These are phyloP conservation scores for Brachymystax lenok DNA, from an alignment of 2,797 vertebrate species.

Conservation along the genomic window DNA sequence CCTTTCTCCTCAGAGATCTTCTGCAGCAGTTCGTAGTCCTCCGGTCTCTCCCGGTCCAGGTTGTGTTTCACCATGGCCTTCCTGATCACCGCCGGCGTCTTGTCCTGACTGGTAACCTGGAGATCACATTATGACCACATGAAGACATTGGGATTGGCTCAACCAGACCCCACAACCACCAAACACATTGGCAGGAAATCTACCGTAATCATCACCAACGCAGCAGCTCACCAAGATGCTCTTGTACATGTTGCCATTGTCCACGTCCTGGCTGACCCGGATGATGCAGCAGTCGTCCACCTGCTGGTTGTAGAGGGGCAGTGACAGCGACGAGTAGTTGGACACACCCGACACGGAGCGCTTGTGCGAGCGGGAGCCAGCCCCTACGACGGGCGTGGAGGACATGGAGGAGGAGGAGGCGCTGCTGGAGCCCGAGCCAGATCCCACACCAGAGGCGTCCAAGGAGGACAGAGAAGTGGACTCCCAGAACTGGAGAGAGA, in stretches of 20 bases:
- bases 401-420: constrained; percentile 55
- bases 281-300: constrained; percentile 89
- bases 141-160: not conserved
- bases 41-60: constrained; percentile 80
- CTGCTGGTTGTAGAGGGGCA: constrained; percentile 90
- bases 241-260: constrained; percentile 91
- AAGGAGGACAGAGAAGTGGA: constrained; percentile 85
- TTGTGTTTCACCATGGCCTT: constrained; percentile 91
- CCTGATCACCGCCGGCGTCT: constrained; percentile 84
- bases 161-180: not conserved
- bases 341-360: constrained; percentile 84
- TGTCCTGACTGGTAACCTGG: constrained; percentile 88
- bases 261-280: constrained; percentile 86
- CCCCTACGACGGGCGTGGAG: constrained; percentile 75
- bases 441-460: constrained; percentile 82
- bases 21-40: constrained; percentile 86
- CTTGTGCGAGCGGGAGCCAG: constrained; percentile 81
- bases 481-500: constrained; percentile 82
- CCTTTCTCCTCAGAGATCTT: constrained; percentile 85
- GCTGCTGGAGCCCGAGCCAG: constrained; percentile 72
- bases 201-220: not conserved
- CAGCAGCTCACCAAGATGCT: constrained; percentile 80
- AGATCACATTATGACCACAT: not conserved
- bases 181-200: not conserved
- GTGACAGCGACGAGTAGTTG: constrained; percentile 80